phyloP scores from a whole-genome alignment of 2,888 invertebrate genomes.

The Neoitamus cyanurus region DNA sequence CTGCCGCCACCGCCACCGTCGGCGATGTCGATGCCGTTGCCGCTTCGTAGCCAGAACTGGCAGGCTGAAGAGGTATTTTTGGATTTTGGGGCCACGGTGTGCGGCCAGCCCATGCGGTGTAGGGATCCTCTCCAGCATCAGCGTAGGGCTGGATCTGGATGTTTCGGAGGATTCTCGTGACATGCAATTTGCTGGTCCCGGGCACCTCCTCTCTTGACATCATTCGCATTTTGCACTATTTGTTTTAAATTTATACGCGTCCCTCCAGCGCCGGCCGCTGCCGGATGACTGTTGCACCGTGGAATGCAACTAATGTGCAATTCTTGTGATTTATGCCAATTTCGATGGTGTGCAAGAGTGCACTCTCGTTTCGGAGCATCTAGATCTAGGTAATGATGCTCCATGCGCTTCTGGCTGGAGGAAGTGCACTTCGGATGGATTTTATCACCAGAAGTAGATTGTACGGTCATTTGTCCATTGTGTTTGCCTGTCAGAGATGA shows the following conservation, averaged over 20 bases:
- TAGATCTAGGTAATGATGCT: not conserved
- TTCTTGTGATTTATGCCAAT: conserved; percentile 42
- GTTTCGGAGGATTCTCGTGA: not conserved
- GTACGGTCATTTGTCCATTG: not conserved
- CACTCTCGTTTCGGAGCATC: not conserved
- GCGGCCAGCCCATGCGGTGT: not conserved
- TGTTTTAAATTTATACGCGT: conserved; percentile 7
- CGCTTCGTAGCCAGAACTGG: not conserved
- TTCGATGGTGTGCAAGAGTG: not conserved
- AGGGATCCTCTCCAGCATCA: not conserved
- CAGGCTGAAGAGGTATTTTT: not conserved
- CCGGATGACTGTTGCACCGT: conserved; percentile 29
- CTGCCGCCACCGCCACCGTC: not conserved
- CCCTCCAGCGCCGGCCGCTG: not conserved
- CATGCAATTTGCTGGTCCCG: conserved; percentile 17
- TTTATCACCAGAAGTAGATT: not conserved
- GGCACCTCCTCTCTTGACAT: not conserved
- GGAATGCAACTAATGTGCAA: conserved; percentile 39
- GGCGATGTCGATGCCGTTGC: not conserved
- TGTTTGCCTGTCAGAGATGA: not conserved
- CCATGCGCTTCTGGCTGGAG: not conserved
- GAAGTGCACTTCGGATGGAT: not conserved
- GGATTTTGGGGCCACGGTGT: not conserved
- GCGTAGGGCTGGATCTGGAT: not conserved
- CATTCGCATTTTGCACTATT: conserved; percentile 19